Conservation (phyloP, 2,797 vertebrate species). For the Trachops cirrhosus region DNA sequence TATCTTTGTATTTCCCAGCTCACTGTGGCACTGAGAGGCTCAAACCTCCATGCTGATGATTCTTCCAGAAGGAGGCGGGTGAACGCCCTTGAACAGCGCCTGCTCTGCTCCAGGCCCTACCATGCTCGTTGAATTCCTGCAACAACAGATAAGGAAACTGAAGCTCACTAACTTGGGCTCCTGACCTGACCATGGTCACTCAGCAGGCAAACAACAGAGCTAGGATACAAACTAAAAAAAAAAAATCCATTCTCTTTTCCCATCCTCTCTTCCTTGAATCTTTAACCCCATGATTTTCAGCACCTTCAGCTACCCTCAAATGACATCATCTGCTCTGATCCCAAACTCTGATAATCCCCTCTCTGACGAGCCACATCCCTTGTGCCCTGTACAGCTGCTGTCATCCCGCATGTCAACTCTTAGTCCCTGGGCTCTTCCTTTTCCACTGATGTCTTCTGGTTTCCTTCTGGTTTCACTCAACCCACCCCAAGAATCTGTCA, state of each 20-base stretch:
- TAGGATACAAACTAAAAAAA: background rate
- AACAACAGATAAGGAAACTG: background rate
- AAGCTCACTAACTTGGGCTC: background rate
- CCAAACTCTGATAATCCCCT: background rate
- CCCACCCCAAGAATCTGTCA: background rate
- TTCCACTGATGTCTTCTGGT: background rate
- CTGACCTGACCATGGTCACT: background rate
- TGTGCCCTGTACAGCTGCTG: background rate
- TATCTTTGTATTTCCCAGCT: background rate
- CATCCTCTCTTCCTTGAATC: background rate
- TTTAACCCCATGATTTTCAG: background rate
- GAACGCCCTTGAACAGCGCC: background rate
- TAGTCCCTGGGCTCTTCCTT: background rate
- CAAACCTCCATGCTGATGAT: background rate
- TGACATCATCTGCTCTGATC: background rate
- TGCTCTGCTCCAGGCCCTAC: background rate
- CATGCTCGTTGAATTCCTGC: background rate
- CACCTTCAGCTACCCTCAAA: background rate
- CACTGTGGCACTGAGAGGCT: background rate
- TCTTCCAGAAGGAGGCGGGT: background rate
- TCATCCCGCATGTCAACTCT: background rate
- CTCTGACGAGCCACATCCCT: background rate
- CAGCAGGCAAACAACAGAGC: background rate
- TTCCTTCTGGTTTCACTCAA: background rate
- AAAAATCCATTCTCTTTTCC: background rate